Evolutionary conservation across 2,888 invertebrate genomes (phyloP).

Genomic region (Yponomeuta sedellus): DNA sequence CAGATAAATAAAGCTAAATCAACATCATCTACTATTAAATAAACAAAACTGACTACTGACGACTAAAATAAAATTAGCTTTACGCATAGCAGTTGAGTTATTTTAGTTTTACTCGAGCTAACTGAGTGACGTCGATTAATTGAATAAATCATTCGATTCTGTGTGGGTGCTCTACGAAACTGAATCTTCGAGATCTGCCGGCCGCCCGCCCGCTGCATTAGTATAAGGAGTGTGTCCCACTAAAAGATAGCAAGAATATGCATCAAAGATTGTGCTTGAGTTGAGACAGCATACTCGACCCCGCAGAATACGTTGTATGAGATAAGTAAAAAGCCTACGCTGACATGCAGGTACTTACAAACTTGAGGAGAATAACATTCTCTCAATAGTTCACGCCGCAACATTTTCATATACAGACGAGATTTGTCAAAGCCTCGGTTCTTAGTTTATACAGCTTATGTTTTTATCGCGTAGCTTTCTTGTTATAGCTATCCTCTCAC

Average conservation of each 20-base stretch:
- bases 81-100: constrained; percentile 6
- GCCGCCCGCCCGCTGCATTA: constrained; percentile 47
- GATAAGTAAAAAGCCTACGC: too few species aligned
- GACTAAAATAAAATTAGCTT: background rate
- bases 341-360: too few species aligned
- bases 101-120: constrained; percentile 14
- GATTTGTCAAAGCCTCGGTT: too few species aligned
- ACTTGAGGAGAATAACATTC: too few species aligned
- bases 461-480: background rate
- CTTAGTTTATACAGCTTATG: too few species aligned
- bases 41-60: background rate
- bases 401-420: too few species aligned
- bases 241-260: constrained; percentile 23
- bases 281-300: background rate
- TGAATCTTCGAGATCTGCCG: constrained; percentile 42
- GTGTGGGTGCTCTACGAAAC: constrained; percentile 43
- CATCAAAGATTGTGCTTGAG: constrained; percentile 6
- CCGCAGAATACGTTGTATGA: background rate
- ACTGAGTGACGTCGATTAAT: constrained; percentile 31
- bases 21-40: background rate
- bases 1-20: background rate
- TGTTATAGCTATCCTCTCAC: background rate
- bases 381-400: too few species aligned
- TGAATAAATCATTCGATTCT: constrained; percentile 44
- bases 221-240: constrained; percentile 30